phyloP scores from a whole-genome alignment of 2,888 invertebrate species.

The Alsophila aescularia region DNA sequence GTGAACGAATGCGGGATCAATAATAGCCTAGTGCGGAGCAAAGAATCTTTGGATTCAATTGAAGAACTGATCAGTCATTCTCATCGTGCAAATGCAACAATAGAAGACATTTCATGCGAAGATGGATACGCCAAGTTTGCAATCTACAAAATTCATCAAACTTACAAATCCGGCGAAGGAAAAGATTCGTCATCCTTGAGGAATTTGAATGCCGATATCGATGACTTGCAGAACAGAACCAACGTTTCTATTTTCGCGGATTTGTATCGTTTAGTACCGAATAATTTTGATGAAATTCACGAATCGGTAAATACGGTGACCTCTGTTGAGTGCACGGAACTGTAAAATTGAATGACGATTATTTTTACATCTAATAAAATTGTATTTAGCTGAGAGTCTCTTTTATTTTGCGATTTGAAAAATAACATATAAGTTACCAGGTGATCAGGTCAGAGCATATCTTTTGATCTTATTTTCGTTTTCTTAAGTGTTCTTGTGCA shows the following conservation, averaged over 20 bases:
- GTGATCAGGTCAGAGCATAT: constrained; percentile 17
- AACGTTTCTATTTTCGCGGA: constrained; percentile 47
- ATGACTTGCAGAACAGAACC: constrained; percentile 36
- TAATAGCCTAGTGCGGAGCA: constrained; percentile 50
- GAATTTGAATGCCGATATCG: constrained; percentile 51
- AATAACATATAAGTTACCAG: background rate
- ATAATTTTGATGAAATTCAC: constrained; percentile 49
- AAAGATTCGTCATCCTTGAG: constrained; percentile 73
- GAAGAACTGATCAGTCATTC: constrained; percentile 66
- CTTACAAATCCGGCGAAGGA: constrained; percentile 54
- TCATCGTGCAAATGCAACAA: constrained; percentile 44
- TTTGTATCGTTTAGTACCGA: constrained; percentile 66
- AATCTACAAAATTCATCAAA: constrained; percentile 67
- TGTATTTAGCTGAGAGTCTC: background rate
- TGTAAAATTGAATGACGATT: constrained; percentile 14
- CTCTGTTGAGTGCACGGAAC: constrained; percentile 36
- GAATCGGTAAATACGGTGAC: constrained; percentile 62
- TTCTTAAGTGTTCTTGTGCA: background rate
- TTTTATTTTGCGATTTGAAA: constrained; percentile 6
- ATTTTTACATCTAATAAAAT: constrained; percentile 14
- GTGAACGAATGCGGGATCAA: constrained; percentile 57
- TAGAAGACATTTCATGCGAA: constrained; percentile 54
- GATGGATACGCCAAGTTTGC: constrained; percentile 70
- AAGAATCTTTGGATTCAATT: constrained; percentile 41
- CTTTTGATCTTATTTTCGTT: background rate